A percentile compares a stretch with the other conserved stretches of the same genome.
Evolutionary conservation across 2,888 invertebrate species (phyloP).

Genomic region (Pandemis cinnamomeana): DNA sequence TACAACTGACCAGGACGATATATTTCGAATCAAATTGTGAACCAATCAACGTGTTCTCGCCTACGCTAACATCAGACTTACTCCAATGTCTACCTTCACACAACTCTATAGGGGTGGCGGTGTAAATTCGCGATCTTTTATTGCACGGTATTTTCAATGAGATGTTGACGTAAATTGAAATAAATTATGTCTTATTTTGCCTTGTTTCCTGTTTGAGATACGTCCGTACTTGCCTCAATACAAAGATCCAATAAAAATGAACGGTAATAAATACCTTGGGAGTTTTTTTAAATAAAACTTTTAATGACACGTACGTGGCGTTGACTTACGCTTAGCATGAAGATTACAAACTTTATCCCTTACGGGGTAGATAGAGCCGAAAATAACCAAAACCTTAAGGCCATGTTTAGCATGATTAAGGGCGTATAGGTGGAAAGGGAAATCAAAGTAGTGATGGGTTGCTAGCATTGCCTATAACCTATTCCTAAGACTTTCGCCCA

Average conservation of each 20-base stretch:
- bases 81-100: conserved; percentile 52
- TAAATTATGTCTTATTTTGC: conserved; percentile 48
- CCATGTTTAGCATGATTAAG: too few species aligned
- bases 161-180: conserved; percentile 55
- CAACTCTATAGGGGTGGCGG: conserved; percentile 41
- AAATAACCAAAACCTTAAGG: too few species aligned
- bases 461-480: too few species aligned
- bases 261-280: not conserved
- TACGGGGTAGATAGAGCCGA: too few species aligned
- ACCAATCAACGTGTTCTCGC: conserved; percentile 76
- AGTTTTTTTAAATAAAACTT: too few species aligned
- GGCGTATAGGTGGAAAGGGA: too few species aligned
- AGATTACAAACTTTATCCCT: too few species aligned
- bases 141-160: conserved; percentile 58
- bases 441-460: too few species aligned
- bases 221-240: not conserved
- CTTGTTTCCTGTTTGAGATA: not conserved
- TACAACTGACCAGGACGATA: conserved; percentile 72
- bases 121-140: conserved; percentile 71
- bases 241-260: not conserved
- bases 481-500: too few species aligned
- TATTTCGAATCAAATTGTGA: conserved; percentile 79
- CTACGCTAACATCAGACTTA: conserved; percentile 61
- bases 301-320: too few species aligned
- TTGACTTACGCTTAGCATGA: too few species aligned